Evolutionary conservation across 2,797 vertebrate species (phyloP).

Genomic region (Dryobates pubescens): DNA sequence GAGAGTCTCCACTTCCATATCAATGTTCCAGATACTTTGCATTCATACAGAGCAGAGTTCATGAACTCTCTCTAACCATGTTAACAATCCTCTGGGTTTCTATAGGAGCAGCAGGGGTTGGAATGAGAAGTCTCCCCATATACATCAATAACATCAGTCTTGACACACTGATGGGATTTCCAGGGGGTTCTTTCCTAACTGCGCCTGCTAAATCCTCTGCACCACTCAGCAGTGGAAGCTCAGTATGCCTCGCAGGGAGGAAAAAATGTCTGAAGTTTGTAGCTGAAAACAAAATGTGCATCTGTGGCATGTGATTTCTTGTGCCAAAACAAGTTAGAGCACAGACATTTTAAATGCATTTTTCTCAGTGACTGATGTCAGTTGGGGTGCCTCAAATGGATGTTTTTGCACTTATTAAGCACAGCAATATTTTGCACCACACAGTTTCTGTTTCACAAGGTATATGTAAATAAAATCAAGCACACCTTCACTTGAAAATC

Average conservation of each 20-base stretch:
- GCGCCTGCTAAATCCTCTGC: slow-evolving; percentile 45
- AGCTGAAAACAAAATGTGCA: slow-evolving; percentile 47
- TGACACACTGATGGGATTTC: slow-evolving; percentile 78
- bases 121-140: slow-evolving; percentile 77
- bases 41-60: slow-evolving; percentile 83
- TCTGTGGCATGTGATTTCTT: slow-evolving; percentile 21
- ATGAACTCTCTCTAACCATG: slow-evolving; percentile 81
- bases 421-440: neutral
- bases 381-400: neutral
- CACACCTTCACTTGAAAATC: neutral
- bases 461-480: slow-evolving; percentile 1
- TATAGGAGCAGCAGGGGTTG: slow-evolving; percentile 82
- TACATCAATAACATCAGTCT: slow-evolving; percentile 80
- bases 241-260: slow-evolving; percentile 35
- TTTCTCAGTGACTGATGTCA: neutral
- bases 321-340: slow-evolving; percentile 25
- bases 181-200: slow-evolving; percentile 63
- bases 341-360: neutral
- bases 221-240: slow-evolving; percentile 46
- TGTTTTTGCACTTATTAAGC: neutral
- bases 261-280: neutral
- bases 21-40: slow-evolving; percentile 81
- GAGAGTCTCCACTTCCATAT: slow-evolving; percentile 75
- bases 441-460: neutral
- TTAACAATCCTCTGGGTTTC: slow-evolving; percentile 83